phyloP scores from a whole-genome alignment of 2,888 invertebrate genomes.

The Xanthorhoe designata region DNA sequence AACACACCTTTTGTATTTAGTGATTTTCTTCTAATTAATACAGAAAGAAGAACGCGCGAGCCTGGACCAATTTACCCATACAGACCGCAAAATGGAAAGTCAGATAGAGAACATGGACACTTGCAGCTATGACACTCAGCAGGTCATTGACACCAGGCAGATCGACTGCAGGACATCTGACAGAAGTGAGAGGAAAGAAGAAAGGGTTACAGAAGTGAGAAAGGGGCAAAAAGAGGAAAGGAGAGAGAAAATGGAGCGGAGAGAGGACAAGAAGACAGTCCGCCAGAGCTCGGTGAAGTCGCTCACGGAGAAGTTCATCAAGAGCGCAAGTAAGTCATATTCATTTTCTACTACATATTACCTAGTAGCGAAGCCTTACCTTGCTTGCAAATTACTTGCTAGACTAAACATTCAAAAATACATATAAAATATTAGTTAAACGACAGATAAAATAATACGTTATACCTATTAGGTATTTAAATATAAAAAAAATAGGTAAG shows the following conservation, averaged over 20 bases:
- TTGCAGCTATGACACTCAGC: conserved; percentile 52
- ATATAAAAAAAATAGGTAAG: no score
- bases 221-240: conserved; percentile 49
- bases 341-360: background rate
- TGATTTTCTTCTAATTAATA: conserved; percentile 3
- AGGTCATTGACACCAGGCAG: conserved; percentile 34
- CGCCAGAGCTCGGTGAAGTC: conserved; percentile 91
- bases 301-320: conserved; percentile 91
- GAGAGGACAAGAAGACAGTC: conserved; percentile 78
- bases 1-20: background rate
- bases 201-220: conserved; percentile 52
- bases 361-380: no score
- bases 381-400: no score
- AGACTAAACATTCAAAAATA: no score
- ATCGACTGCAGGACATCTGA: conserved; percentile 36
- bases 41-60: conserved; percentile 75
- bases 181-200: conserved; percentile 40
- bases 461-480: no score
- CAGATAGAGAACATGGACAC: conserved; percentile 36
- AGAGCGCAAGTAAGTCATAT: conserved; percentile 84
- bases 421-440: no score
- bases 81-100: conserved; percentile 53
- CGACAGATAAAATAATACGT: no score
- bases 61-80: conserved; percentile 77
- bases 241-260: conserved; percentile 53